These are phyloP conservation scores for Xiphydria camelus DNA, from an alignment of 2,888 invertebrate genomes.

Conservation along the genomic window DNA sequence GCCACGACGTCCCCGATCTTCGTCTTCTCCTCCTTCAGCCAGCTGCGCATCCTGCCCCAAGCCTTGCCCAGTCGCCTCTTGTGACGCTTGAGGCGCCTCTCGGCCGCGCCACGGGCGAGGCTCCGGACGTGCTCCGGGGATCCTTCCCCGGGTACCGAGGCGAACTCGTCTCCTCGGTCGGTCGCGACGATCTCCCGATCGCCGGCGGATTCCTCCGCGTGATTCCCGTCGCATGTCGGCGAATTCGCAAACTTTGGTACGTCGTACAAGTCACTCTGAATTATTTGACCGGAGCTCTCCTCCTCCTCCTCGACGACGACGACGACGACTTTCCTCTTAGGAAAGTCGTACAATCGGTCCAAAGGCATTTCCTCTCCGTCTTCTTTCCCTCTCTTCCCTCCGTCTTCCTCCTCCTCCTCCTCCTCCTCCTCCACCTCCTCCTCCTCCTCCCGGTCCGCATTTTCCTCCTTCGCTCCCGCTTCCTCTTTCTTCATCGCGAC, in stretches of 20 bases:
- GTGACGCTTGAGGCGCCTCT: conserved; percentile 10
- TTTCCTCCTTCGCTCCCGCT: neutral
- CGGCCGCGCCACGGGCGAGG: too few relatives aligned
- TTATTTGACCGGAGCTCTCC: neutral
- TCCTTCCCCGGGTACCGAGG: conserved; percentile 14
- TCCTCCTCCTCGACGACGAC: neutral
- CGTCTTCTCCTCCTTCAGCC: conserved; percentile 47
- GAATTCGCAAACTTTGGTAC: conserved; percentile 4
- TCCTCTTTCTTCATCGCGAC: too few relatives aligned
- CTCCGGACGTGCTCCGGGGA: neutral
- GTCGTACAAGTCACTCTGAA: conserved; percentile 8
- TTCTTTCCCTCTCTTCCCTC: conserved; percentile 4
- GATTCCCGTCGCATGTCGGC: neutral
- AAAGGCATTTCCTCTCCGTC: conserved; percentile 7
- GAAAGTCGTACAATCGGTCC: conserved; percentile 39
- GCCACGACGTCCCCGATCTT: conserved; percentile 46
- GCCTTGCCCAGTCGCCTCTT: conserved; percentile 37
- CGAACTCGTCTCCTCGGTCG: neutral
- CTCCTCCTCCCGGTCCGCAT: conserved; percentile 6
- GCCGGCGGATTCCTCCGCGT: conserved; percentile 5
- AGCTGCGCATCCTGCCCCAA: conserved; percentile 48
- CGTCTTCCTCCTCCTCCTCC: conserved; percentile 10
- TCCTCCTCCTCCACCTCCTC: neutral
- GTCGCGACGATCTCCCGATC: neutral
- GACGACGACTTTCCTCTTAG: conserved; percentile 21